A percentile compares a stretch with the other conserved stretches of the same genome.
Conservation (phyloP, 1,140 invertebrate species). For the Atta cephalotes region DNA sequence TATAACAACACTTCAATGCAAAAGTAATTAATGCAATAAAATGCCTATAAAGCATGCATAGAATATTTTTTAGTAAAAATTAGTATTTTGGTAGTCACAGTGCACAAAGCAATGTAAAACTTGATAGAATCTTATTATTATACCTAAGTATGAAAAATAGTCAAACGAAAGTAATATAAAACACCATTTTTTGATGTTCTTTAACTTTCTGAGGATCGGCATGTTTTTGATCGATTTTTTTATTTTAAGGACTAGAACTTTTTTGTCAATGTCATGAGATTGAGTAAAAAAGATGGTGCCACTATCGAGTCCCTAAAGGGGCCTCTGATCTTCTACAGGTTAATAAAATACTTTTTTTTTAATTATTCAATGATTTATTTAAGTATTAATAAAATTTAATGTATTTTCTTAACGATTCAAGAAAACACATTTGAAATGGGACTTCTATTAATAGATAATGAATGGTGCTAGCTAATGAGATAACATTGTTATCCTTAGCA, state of each 20-base stretch:
- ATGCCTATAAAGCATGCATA: constrained; percentile 43
- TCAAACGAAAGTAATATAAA: constrained; percentile 49
- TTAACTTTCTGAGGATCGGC: not conserved
- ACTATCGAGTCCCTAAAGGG: too few relatives aligned
- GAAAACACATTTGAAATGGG: constrained; percentile 11
- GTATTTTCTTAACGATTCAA: not conserved
- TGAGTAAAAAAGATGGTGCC: too few relatives aligned
- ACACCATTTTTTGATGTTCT: constrained; percentile 23
- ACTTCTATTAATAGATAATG: constrained; percentile 24
- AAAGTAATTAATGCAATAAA: constrained; percentile 54
- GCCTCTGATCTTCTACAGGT: too few relatives aligned
- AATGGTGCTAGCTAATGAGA: constrained; percentile 52
- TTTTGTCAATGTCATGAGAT: too few relatives aligned
- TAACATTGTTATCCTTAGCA: constrained; percentile 55
- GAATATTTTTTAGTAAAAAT: constrained; percentile 67
- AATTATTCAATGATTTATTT: constrained; percentile 9
- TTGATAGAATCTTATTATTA: not conserved
- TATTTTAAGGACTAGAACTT: too few relatives aligned
- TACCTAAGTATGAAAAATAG: constrained; percentile 35
- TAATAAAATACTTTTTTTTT: constrained; percentile 21
- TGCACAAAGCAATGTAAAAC: constrained; percentile 19
- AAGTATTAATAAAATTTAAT: constrained; percentile 13
- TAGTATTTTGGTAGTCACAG: constrained; percentile 51
- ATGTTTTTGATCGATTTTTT: too few relatives aligned
- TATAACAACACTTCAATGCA: constrained; percentile 51